Percentiles rank a stretch among this genome's conserved stretches.
Evolutionary conservation across 2,113 vertebrate genomes (phyloP).

Genomic region (Cephalophus harveyi): DNA sequence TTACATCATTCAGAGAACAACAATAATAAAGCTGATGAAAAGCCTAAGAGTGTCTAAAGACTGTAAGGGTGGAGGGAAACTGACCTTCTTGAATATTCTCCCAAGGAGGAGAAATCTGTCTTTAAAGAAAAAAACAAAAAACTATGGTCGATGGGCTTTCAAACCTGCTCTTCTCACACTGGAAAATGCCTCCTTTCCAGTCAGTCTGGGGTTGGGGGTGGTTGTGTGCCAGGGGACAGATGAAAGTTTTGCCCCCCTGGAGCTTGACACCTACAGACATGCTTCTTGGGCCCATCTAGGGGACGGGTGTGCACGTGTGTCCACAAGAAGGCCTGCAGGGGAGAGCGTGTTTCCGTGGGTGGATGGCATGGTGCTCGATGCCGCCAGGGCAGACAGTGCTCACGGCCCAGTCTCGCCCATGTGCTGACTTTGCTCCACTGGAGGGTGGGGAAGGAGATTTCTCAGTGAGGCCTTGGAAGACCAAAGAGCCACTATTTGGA

Average conservation of each 20-base stretch:
- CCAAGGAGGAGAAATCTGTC: neutral
- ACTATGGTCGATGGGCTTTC: neutral
- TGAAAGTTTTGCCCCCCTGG: neutral
- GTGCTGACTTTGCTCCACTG: neutral
- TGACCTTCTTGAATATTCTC: neutral
- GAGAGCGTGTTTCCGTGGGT: neutral
- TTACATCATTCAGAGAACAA: neutral
- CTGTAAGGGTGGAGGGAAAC: neutral
- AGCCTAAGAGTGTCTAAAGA: neutral
- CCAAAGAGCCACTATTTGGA: neutral
- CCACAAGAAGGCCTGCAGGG: neutral
- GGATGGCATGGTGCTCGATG: neutral
- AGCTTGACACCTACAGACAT: neutral
- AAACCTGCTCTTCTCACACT: neutral
- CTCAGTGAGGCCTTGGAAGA: neutral
- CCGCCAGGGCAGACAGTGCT: neutral
- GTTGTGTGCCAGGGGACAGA: neutral
- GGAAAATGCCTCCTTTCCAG: neutral
- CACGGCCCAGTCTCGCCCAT: neutral
- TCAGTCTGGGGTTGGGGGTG: neutral
- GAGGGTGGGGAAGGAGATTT: neutral
- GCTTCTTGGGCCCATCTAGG: neutral
- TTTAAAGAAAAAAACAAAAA: neutral
- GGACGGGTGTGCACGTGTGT: neutral
- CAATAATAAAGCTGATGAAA: neutral